Evolutionary conservation across 2,797 vertebrate species (phyloP).

Genomic region (Halcyon leucocephala): DNA sequence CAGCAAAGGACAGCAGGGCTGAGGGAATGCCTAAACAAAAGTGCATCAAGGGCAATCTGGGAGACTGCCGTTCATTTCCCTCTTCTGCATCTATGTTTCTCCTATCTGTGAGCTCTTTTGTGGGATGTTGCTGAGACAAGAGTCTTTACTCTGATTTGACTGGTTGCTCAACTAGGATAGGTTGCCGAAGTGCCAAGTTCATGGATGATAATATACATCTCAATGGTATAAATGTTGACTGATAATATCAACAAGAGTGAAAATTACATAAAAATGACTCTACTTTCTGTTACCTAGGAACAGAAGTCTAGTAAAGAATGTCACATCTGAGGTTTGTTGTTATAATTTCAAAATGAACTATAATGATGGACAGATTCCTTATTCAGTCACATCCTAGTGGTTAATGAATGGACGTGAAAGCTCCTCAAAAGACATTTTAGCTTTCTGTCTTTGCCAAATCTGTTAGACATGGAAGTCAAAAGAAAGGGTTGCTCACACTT

Average conservation of each 20-base stretch:
- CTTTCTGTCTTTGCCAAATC: not conserved
- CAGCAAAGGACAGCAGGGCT: not conserved
- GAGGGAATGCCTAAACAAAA: not conserved
- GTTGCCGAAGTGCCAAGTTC: not conserved
- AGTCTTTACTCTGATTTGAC: not conserved
- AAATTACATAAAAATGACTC: not conserved
- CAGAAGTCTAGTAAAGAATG: not conserved
- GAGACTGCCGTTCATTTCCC: not conserved
- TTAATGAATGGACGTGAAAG: not conserved
- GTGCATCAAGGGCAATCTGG: not conserved
- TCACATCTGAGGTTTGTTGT: not conserved
- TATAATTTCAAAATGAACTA: not conserved
- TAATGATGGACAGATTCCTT: not conserved
- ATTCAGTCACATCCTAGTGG: not conserved
- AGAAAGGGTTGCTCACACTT: not conserved
- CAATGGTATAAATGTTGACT: not conserved
- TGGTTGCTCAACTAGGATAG: not conserved
- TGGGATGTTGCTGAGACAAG: not conserved
- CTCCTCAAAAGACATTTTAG: not conserved
- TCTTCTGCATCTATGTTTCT: not conserved
- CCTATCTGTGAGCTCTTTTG: not conserved
- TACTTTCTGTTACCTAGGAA: not conserved
- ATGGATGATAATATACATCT: not conserved
- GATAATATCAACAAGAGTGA: not conserved
- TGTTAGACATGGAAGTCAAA: not conserved